Evolutionary conservation across 2,797 vertebrate genomes (phyloP), one percentile per base, ranked within the genome.

Genomic region (Hippoglossus hippoglossus): DNA sequence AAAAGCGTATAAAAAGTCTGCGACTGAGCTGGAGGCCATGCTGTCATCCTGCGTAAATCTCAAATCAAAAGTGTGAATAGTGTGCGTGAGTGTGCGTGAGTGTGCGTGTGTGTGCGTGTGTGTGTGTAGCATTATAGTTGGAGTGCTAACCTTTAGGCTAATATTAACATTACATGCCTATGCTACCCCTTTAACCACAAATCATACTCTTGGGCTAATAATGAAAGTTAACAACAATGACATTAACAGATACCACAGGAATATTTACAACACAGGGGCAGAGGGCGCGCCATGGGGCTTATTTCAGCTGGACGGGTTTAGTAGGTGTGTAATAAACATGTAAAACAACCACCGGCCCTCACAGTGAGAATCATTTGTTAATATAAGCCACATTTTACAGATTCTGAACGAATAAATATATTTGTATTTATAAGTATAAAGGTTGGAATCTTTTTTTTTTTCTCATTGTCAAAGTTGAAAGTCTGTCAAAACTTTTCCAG

Each of bases 81-180:
- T 76, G 79, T 71, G 67, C 67, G 73, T 79, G 69, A 63, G 65
- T 63, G 57, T 63, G 61, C 63, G 64, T 71, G 71, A 58, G 57
- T 58, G 67, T 68, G 77, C 74, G 60, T 77, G 47, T 84, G 73
- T 59, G 57, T 49, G 63, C 73, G 77, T 73, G 60, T 77, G 47
- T 85, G 73, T 83, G 77, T 85, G 84, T 85, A 87, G 91, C 88
- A 88, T 92, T 91, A 86, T 88, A 70, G 89, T 90, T 62, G 15
- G 80, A 88, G 85, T 8, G 25, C 76, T 89, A 87, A 89, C 89
- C 92, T 94, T 87, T 84, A 77, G 92, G 92, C 91, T 73, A 91
- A 91, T 93, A 93, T 94, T 94, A 93, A 92, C 91, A 94, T 94
- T 92, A 91, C 91, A 92, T 92, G 92, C 88, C 90, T 86, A 89